Base-by-base conservation (phyloP, 1,140 invertebrate species). In the Calliphora vicina region DNA sequence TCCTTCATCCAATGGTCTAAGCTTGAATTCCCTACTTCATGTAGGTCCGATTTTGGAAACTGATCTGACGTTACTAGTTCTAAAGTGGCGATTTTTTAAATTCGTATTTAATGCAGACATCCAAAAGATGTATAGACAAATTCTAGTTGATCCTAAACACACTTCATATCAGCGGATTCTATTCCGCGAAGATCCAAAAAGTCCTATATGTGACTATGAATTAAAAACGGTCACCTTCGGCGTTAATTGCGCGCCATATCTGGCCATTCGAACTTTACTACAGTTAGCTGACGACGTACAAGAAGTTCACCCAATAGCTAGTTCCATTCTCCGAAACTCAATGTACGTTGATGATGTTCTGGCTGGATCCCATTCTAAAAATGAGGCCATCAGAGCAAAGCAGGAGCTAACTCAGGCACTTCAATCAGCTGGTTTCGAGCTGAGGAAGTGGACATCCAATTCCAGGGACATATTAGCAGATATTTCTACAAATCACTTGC, bases 261-360 rank as follows among this genome's bases (percentile, higher is more conserved):
- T 35, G 29, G 29, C 29, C 29, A 35, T 72, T 26, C 4, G 23
- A 3, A 72, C 9, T 26, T 9, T 26, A n/a, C 67, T 26, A 1
- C 23, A 26, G 3, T 72, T 26, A 12, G 20, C 17, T 9, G 23
- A 23, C 23, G 26, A 26, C 26, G 67, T 72, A 26, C 67, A 23
- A n/a, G n/a, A 6, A 23, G 8, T 23, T 67, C 20, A 23, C 3
- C 23, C 23, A 13, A 10, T 26, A 72, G 15, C 67, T 23, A 17
- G 57, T 23, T 13, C 20, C 3, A 82, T 29, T 43, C 8, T 72
- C 20, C 13, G 61, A 17, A 72, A 43, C 15, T 25, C 17, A 71
- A 82, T 71, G 29, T 80, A 80, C n/a, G 76, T 83, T 0, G 74
- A 80, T 57, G 82, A 83, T 80, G 82, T 83, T 12, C 57, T 81